phyloP scores from a whole-genome alignment of 1,140 invertebrate species.

The Argopecten irradians region DNA sequence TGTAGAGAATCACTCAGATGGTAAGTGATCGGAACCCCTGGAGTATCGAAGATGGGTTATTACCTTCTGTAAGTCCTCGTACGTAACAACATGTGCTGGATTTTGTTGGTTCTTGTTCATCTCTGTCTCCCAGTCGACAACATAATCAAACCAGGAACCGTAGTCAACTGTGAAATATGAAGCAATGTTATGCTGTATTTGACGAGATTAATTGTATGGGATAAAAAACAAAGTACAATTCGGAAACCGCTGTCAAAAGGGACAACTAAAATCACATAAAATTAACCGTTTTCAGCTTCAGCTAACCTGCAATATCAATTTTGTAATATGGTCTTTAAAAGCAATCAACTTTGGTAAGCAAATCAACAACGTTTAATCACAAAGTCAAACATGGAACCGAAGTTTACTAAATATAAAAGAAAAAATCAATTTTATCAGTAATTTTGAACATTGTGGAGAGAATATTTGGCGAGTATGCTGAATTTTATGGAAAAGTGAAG shows the following conservation, averaged over 20 bases:
- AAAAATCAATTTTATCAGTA: background rate
- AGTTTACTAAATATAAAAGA: background rate
- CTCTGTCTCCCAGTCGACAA: slow-evolving; percentile 51
- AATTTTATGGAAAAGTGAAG: background rate
- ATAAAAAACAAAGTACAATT: too few relatives aligned
- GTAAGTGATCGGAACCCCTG: too few relatives aligned
- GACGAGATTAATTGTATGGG: too few relatives aligned
- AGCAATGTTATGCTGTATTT: too few relatives aligned
- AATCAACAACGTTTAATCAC: too few relatives aligned
- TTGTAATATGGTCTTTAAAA: too few relatives aligned
- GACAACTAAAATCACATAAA: background rate
- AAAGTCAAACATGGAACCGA: background rate
- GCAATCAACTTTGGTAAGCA: too few relatives aligned
- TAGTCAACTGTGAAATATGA: slow-evolving; percentile 51
- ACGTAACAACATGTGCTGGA: slow-evolving; percentile 48
- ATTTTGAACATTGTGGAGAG: background rate
- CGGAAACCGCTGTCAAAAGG: too few relatives aligned
- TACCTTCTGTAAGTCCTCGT: slow-evolving; percentile 57
- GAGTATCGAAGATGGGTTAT: too few relatives aligned
- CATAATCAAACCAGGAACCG: slow-evolving; percentile 59
- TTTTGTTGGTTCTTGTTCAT: slow-evolving; percentile 35
- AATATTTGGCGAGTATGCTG: background rate
- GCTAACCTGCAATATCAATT: too few relatives aligned
- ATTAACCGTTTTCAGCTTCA: background rate
- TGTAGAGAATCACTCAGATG: too few relatives aligned